Base-by-base conservation (phyloP, 2,888 invertebrate genomes). In the Drepana falcataria region DNA sequence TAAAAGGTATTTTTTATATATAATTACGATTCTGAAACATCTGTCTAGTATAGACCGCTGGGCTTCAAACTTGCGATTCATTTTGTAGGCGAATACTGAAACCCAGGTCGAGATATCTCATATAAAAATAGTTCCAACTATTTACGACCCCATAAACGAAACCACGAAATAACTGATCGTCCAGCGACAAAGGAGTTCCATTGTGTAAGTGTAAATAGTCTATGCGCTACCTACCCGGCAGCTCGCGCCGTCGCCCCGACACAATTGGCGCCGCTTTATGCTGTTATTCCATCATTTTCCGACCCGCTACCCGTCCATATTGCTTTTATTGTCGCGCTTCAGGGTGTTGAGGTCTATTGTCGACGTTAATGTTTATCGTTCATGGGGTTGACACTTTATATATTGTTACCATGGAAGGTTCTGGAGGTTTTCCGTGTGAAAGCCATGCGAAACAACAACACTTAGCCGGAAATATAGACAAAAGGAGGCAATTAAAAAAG, bases 271-370 rank as follows among this genome's bases (percentile, higher is more conserved):
- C 60, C 59, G 58, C 71, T 70, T 77, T 81, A 75, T 77, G 66
- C 56, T 73, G 79, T 81, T 81, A 83, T 85, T 82, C 74, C 74
- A 71, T 81, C 77, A 87, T 87, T 87, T 87, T 86, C 83, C 85
- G 68, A 81, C 55, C 79, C 85, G 85, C 81, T 83, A 75, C 69
- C 51, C 73, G 65, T 66, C 69, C 73, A 77, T 75, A 79, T 79
- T 79, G 79, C 68, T 77, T 80, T 83, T 81, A 75, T 81, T 72
- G 71, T 58, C 61, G 69, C 65, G 67, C 62, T 59, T 65, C 56
- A 58, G 59, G 57, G 59, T 63, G 56, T 56, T 61, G 59, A 59
- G 34, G 7, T 34, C 33, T 33, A 44, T 44, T 44, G 44, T 44
- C 44, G 44, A 3, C 9, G 44, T 44, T 44, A 44, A 44, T 44